These are phyloP conservation scores for Rhingia campestris DNA, from an alignment of 2,888 invertebrate species.

Conservation along the genomic window DNA sequence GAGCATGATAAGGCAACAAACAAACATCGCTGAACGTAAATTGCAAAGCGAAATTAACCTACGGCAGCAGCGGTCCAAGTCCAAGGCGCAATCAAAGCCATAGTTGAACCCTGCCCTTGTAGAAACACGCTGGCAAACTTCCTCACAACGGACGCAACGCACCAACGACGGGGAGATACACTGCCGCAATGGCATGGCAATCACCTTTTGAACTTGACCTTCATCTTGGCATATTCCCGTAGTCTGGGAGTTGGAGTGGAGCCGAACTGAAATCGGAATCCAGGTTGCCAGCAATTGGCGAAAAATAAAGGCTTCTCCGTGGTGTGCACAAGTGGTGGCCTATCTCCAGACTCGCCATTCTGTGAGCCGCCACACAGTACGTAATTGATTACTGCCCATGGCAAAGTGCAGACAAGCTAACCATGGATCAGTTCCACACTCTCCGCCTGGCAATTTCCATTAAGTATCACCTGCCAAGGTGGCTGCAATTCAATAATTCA, in stretches of 20 bases:
- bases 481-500: slow-evolving; percentile 73
- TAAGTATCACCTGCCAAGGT: slow-evolving; percentile 74
- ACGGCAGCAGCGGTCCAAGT: slow-evolving; percentile 25
- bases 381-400: slow-evolving; percentile 73
- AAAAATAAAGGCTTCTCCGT: slow-evolving; percentile 37
- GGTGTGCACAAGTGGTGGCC: slow-evolving; percentile 36
- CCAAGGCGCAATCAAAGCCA: slow-evolving; percentile 55
- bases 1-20: slow-evolving; percentile 13
- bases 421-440: slow-evolving; percentile 74
- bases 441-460: slow-evolving; percentile 72
- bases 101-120: slow-evolving; percentile 68
- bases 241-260: slow-evolving; percentile 6
- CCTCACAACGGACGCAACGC: neutral
- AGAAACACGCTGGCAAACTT: slow-evolving; percentile 11
- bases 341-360: slow-evolving; percentile 39
- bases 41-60: neutral
- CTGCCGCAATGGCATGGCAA: slow-evolving; percentile 56
- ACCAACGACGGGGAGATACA: slow-evolving; percentile 6
- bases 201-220: slow-evolving; percentile 74
- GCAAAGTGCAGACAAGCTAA: slow-evolving; percentile 74
- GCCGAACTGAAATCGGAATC: slow-evolving; percentile 40
- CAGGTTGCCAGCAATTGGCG: slow-evolving; percentile 41
- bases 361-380: slow-evolving; percentile 15
- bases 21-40: neutral
- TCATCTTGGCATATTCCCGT: slow-evolving; percentile 48